Evolutionary conservation across 2,888 invertebrate species (phyloP).

Genomic region (Adelognathus sp.): DNA sequence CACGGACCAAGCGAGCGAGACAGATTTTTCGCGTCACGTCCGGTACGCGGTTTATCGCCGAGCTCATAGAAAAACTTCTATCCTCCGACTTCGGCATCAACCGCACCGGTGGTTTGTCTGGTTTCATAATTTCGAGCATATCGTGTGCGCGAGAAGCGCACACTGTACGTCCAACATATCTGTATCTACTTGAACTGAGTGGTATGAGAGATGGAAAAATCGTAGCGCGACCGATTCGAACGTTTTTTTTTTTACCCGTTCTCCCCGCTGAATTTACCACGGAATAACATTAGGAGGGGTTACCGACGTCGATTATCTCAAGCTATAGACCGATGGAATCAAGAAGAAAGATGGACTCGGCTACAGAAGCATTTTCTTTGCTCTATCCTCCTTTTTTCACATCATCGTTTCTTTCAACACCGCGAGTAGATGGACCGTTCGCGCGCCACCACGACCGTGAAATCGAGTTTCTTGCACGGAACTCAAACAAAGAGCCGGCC

Average conservation of each 20-base stretch:
- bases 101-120: neutral
- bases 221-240: constrained; percentile 21
- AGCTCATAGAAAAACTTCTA: neutral
- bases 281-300: constrained; percentile 11
- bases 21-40: constrained; percentile 77
- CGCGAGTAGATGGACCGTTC: constrained; percentile 10
- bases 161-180: neutral
- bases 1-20: constrained; percentile 78
- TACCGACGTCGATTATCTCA: neutral
- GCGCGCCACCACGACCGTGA: constrained; percentile 54
- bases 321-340: constrained; percentile 13
- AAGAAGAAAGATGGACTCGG: neutral
- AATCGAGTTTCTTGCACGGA: constrained; percentile 58
- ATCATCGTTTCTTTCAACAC: constrained; percentile 5
- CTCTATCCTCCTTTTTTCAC: constrained; percentile 9
- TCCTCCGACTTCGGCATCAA: neutral
- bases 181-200: neutral
- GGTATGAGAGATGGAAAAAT: constrained; percentile 22
- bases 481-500: constrained; percentile 55
- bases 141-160: neutral
- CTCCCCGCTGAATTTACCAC: neutral
- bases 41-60: constrained; percentile 59
- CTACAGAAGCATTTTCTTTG: constrained; percentile 33
- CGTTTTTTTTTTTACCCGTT: neutral
- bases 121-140: neutral